These are phyloP conservation scores for Linyphia triangularis DNA, from an alignment of 2,888 invertebrate genomes.

Conservation along the genomic window DNA sequence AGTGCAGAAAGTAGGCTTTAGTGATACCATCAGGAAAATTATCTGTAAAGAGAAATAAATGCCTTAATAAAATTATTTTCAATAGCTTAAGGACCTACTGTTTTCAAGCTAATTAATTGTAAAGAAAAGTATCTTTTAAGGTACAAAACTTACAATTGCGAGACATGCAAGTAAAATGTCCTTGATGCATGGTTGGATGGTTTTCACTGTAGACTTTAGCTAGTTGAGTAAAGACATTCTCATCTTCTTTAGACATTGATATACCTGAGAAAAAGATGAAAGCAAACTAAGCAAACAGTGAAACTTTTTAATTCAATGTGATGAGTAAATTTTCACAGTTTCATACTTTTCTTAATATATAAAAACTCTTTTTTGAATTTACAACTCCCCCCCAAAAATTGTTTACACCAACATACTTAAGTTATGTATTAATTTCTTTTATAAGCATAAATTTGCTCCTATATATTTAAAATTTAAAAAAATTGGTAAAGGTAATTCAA, in stretches of 20 bases:
- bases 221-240: constrained; percentile 45
- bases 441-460: too few relatives aligned
- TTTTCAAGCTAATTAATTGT: not conserved
- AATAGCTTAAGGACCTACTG: not conserved
- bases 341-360: too few relatives aligned
- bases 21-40: constrained; percentile 56
- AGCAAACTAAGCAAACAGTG: not conserved
- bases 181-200: constrained; percentile 54
- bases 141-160: constrained; percentile 48
- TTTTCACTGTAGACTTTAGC: constrained; percentile 54
- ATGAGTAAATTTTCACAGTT: too few relatives aligned
- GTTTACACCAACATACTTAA: too few relatives aligned
- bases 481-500: too few relatives aligned
- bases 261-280: not conserved
- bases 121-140: too few relatives aligned
- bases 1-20: constrained; percentile 55
- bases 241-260: constrained; percentile 46
- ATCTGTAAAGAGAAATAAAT: constrained; percentile 42
- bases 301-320: too few relatives aligned
- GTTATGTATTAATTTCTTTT: too few relatives aligned
- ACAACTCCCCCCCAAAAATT: too few relatives aligned
- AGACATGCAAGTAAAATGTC: constrained; percentile 35
- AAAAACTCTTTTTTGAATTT: too few relatives aligned
- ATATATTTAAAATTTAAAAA: too few relatives aligned
- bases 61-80: not conserved